phyloP scores from a whole-genome alignment of 2,797 vertebrate species.

The Esox masquinongy region DNA sequence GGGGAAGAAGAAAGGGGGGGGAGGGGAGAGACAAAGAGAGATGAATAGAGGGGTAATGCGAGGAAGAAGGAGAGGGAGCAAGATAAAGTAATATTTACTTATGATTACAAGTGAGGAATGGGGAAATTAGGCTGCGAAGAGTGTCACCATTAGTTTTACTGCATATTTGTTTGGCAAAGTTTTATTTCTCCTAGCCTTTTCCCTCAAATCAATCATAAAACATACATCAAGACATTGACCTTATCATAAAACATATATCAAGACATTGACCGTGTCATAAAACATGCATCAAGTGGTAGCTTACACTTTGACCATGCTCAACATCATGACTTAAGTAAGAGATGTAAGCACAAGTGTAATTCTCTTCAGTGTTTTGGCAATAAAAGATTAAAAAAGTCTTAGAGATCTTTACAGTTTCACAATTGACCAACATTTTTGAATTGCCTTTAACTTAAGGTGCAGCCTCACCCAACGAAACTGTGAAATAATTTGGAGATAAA shows the following conservation, averaged over 20 bases:
- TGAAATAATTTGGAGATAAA: no score
- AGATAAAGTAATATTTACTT: conserved; percentile 50
- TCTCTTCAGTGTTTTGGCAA: neutral
- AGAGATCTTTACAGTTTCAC: no score
- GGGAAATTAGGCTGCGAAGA: conserved; percentile 30
- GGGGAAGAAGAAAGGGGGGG: conserved; percentile 41
- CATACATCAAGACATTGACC: neutral
- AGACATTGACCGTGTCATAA: neutral
- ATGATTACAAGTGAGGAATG: conserved; percentile 37
- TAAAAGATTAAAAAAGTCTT: no score
- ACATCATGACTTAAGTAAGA: no score
- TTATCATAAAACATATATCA: neutral
- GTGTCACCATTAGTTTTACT: no score
- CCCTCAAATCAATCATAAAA: neutral
- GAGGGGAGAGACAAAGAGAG: conserved; percentile 38
- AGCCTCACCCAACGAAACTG: no score
- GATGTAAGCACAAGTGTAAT: no score
- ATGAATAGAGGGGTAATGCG: conserved; percentile 40
- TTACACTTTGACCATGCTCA: no score
- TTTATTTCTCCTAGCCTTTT: neutral
- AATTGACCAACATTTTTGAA: no score
- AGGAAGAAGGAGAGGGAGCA: conserved; percentile 40
- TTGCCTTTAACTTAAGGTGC: no score
- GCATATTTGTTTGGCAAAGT: neutral
- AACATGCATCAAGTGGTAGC: neutral